Conservation (phyloP, 2,888 invertebrate species). For the Caenorhabditis sulstoni region DNA sequence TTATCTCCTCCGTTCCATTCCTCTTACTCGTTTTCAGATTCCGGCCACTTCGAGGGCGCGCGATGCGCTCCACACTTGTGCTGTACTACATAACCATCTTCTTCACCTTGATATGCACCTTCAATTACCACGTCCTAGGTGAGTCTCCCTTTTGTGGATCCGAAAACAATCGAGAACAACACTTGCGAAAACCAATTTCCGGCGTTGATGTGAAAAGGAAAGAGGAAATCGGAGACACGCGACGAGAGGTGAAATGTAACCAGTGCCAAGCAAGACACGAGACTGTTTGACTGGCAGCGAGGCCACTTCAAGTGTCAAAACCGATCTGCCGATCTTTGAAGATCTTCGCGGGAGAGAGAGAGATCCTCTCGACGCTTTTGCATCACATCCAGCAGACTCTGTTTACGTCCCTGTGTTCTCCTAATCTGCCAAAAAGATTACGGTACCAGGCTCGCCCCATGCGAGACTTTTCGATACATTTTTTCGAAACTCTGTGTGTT, state of each 20-base stretch:
- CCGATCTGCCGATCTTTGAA: constrained; percentile 22
- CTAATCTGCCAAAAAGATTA: neutral
- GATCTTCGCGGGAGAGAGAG: no score
- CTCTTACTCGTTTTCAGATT: constrained; percentile 4
- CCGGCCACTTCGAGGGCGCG: constrained; percentile 18
- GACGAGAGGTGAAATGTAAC: constrained; percentile 21
- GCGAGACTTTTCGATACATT: neutral
- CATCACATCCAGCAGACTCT: no score
- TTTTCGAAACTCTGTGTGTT: neutral
- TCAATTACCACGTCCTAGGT: constrained; percentile 33
- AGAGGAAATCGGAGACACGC: neutral
- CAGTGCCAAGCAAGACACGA: constrained; percentile 10
- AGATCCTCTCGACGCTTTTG: no score
- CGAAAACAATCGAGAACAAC: constrained; percentile 1
- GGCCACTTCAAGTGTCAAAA: constrained; percentile 5
- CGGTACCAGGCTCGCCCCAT: no score
- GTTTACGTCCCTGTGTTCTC: neutral
- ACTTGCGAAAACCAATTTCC: constrained; percentile 1
- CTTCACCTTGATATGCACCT: neutral
- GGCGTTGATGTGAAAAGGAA: neutral
- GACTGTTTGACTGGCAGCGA: constrained; percentile 1
- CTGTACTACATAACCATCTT: constrained; percentile 35
- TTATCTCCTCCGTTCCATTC: constrained; percentile 2
- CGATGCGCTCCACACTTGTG: constrained; percentile 32
- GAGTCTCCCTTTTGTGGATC: neutral